Evolutionary conservation across 2,797 vertebrate species (phyloP), one percentile per base, ranked within the genome.

Genomic region (Ceryle rudis): DNA sequence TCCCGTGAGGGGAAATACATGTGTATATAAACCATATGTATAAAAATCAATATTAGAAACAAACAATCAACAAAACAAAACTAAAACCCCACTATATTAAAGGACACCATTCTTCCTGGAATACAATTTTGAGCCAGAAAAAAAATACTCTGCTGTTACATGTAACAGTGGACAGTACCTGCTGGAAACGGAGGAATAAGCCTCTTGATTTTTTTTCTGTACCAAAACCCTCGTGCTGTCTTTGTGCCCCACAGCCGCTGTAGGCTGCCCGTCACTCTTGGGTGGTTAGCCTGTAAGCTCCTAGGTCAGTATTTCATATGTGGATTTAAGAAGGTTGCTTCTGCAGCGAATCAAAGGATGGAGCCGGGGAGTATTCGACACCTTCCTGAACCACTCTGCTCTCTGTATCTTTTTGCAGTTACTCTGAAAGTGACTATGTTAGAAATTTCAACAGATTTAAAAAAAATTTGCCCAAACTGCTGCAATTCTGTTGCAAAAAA

Each of bases 231-330:
- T 39, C 14, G 16, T 35, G 42, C 44, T 75, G 1, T 25, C 37
- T 70, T 26, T 44, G 42, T 78, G 49, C 42, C 26, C 3, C 9
- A 28, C 19, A 52, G 64, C 44, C 14, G 8, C 13, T 41, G 33
- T 19, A 47, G 29, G 7, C 19, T 55, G 9, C 54, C 19, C 11
- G 3, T 37, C 29, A 16, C 22, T 19, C 54, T 39, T 69, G 3
- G 7, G 10, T 25, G n/a, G 17, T 31, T 73, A 47, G 79, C 26
- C 42, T 65, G 4, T 8, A 16, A 55, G 46, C 67, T 62, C 21
- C 33, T 54, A 0, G 4, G 28, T 3, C 8, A 35, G 0, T 62
- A 58, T 73, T 82, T 79, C 39, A 16, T 46, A 5, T 33, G 39
- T 83, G 67, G 21, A 44, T 77, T 82, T 54, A 42, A 73, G 60